Evolutionary conservation across 2,888 invertebrate species (phyloP), one percentile per base, ranked within the genome.

Genomic region (Agrochola litura): DNA sequence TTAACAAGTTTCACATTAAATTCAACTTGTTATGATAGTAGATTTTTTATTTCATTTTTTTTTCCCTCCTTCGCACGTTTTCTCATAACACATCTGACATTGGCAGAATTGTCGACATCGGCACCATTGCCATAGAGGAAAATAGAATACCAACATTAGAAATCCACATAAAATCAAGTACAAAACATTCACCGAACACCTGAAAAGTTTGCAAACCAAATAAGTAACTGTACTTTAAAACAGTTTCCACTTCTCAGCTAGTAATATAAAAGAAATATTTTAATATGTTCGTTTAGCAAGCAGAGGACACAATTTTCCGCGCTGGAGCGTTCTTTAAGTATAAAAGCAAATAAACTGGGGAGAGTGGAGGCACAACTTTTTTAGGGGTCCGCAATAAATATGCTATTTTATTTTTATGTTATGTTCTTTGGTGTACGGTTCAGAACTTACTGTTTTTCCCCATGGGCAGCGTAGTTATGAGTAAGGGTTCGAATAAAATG

Each of bases 331-430:
- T 87, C 92, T 91, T 88, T 83, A 91, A 92, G 92, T 87, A 90
- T 89, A 86, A 91, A 89, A 87, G 92, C 92, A 93, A 93, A 93
- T 92, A 93, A 91, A 92, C 90, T 87, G 79, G 76, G 86, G 81
- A 81, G 78, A 78, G 86, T 43, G 65, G 73, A 67, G 75, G 79
- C 72, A 58, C 70, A 83, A 81, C 66, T 76, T 81, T 86, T 83
- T 84, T 81, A 79, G 89, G 83, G 86, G 49, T 82, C 88, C 76
- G 73, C 63, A 66, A 68, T 86, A 84, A 84, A 84, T 90, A 85
- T 78, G 72, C 61, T 79, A 78, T 90, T 88, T 88, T 85, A 85
- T 89, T 77, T 83, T 82, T 82, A 86, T 88, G 85, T 81, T 76
- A 77, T 77, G 82, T 78, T 79, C 74, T 84, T 86, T 78, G 78